Evolutionary conservation across 1,140 invertebrate genomes (phyloP), one percentile per base, ranked within the genome.

Genomic region (Zophobas atratus): DNA sequence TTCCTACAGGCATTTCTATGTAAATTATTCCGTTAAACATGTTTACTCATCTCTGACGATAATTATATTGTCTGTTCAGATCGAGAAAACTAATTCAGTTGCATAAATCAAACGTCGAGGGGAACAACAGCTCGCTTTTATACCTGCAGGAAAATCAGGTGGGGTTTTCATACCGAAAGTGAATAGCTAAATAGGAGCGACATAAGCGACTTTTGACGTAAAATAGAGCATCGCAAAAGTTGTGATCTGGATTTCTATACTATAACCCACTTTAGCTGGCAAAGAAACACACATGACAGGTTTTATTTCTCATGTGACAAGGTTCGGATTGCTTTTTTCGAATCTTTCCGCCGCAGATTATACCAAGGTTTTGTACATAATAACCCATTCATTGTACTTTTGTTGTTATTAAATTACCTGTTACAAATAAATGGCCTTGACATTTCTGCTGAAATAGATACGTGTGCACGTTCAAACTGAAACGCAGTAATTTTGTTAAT

Each of bases 371-470:
- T 67, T 63, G 57, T 39, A 63, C 20, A 63, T 63, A 38, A 36
- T 2, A 34, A 46, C 34, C 6, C 8, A 36, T 60, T 46, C 39
- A 32, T 43, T 67, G 60, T 39, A 20, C 20, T 67, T 43, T 67
- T 67, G 60, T 67, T 67, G 46, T 67, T 67, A 67, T 67, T 67
- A 46, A 67, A 67, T 67, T 67, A 67, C 60, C 60, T 67, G 60
- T 67, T 67, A 67, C 60, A 67, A 39, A 67, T 67, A 67, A 43
- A 46, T 67, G 60, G 3, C 60, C 60, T 67, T 67, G 60, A 67
- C 60, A 67, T 67, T 67, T 67, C 6, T n/a, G 39, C 43, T 8
- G 32, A 43, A 67, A 67, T 67, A 67, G 20, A 3, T 38, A 38
- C 35, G 4, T 46, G 20, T 20, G 43, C 43, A 46, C 43, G 3